Evolutionary conservation across 2,888 invertebrate genomes (phyloP), one percentile per base, ranked within the genome.

Genomic region (Stenodera caucasica): DNA sequence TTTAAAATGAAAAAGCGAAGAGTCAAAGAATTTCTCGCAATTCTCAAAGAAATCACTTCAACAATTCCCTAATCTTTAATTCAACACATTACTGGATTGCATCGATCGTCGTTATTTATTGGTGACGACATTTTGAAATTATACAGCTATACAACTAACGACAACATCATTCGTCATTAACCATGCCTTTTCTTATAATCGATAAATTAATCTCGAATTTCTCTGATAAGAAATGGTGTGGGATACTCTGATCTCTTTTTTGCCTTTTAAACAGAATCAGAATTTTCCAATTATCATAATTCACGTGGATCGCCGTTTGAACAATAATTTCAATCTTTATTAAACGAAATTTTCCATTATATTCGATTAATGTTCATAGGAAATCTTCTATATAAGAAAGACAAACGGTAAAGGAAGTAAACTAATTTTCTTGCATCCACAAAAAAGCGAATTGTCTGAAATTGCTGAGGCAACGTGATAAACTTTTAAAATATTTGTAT

Each of bases 1-100:
- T 53, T 54, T 45, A 52, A 57, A 64, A 62, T 56, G 33, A 51
- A 29, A 12, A 57, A 53, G 18, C 32, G 49, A 60, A 61, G 63
- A 55, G 53, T 55, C 55, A 45, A 58, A n/a, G n/a, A n/a, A n/a
- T n/a, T 15, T 5, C 2, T 37, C 9, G 15, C 18, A 6, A 35
- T 35, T 18, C 3, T 11, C 40, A 11, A 18, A 29, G 14, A 52
- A 52, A 21, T 4, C 11, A 29, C 7, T 8, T 49, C 45, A 57
- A 53, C 53, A 52, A 49, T 58, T 40, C 49, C 55, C 61, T 63
- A 65, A 67, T 67, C 64, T 64, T 57, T 60, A 62, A 64, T 66
- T 64, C 64, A 64, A 60, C 56, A 58, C 57, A 59, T 60, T 63
- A 60, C 55, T 53, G 54, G 57, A 60, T 61, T 37, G 58, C 53